phyloP scores from a whole-genome alignment of 2,888 invertebrate species.

The Heliconius sara region DNA sequence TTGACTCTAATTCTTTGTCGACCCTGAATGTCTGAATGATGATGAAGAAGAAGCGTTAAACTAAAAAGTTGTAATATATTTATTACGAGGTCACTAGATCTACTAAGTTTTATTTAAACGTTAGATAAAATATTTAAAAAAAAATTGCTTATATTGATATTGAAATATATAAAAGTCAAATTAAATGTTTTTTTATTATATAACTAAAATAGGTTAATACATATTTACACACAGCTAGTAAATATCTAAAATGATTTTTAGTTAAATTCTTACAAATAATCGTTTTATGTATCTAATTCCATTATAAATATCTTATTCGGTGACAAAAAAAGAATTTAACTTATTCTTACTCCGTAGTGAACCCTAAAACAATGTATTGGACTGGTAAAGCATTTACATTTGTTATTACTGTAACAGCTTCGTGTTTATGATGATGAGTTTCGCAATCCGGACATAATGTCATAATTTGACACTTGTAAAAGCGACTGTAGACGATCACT shows the following conservation, averaged over 20 bases:
- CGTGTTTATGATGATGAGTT: constrained; percentile 50
- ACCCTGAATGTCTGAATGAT: too few relatives aligned
- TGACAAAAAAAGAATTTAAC: neutral
- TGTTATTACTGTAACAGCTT: constrained; percentile 46
- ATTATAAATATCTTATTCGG: neutral
- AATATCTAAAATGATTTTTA: too few relatives aligned
- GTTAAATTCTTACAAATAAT: too few relatives aligned
- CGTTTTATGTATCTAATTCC: too few relatives aligned
- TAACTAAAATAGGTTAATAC: too few relatives aligned
- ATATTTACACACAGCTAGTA: too few relatives aligned
- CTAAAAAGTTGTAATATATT: too few relatives aligned
- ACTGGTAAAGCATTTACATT: constrained; percentile 46
- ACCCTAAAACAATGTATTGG: constrained; percentile 29
- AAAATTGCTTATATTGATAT: neutral
- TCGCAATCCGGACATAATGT: constrained; percentile 46
- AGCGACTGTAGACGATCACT: neutral
- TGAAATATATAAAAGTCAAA: neutral
- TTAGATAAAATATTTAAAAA: neutral
- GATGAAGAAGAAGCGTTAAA: too few relatives aligned
- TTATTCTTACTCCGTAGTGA: constrained; percentile 7
- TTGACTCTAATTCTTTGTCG: too few relatives aligned
- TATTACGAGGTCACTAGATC: too few relatives aligned
- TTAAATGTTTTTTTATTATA: too few relatives aligned
- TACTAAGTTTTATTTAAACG: neutral
- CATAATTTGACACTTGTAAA: constrained; percentile 42